Evolutionary conservation across 2,797 vertebrate species (phyloP), one percentile per base, ranked within the genome.

Genomic region (Merluccius polli): DNA sequence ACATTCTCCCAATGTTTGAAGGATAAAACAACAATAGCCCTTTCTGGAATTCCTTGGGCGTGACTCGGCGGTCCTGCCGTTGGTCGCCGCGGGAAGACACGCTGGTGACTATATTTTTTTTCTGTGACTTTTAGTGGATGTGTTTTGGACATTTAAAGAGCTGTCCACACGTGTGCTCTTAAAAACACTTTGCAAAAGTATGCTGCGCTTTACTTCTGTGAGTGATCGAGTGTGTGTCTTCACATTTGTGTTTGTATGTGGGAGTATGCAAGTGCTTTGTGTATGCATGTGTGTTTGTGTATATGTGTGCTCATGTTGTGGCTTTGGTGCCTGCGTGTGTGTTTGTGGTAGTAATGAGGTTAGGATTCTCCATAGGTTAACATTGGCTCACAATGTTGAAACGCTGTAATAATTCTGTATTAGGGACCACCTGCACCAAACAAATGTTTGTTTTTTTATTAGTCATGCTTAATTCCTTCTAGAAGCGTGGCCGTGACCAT

Each of bases 41-140:
- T 87, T 65, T 73, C 89, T 87, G 84, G 87, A 85, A 84, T 88
- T 82, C 90, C 92, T 87, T 91, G 93, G 91, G 92, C 92, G 87
- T 87, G 24, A 11, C 1, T 1, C 6, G 52, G 21, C 1, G 52
- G 48, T 1, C 4, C 3, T 3, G 38, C 3, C 41, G 4, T 15
- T 18, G 48, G 18, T 24, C n/a, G 10, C 4, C 2, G n/a, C 3
- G 59, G 59, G 59, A 65, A 27, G 24, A 24, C 4, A 6, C 1
- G 24, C 1, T 0, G 3, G 59, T 0, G 24, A 65, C 15, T 0
- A 1, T 21, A 5, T 52, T 52, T 52, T 21, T 52, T 52, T 18
- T 48, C 13, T 6, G 44, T 4, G 4, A 21, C 44, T 52, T 65
- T 65, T 65, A 27, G n/a, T 65, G n/a, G 59, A 65, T 11, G 5